phyloP scores from a whole-genome alignment of 2,888 invertebrate genomes.

The Dexiosoma caninum region DNA sequence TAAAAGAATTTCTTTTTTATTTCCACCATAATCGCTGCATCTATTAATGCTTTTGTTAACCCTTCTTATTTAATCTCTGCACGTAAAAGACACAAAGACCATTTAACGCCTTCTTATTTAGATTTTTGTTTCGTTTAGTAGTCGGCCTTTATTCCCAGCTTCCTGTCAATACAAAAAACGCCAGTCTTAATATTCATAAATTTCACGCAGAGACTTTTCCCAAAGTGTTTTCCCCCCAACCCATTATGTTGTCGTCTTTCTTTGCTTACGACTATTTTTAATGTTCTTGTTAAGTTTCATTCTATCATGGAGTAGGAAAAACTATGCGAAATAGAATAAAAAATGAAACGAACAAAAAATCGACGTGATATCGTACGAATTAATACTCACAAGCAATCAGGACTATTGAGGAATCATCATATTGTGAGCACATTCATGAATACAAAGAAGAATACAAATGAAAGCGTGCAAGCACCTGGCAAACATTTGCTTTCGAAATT shows the following conservation, averaged over 20 bases:
- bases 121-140: not conserved
- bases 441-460: not conserved
- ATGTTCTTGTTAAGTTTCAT: not conserved
- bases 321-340: not conserved
- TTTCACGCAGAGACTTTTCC: conserved; percentile 25
- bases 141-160: not conserved
- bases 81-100: conserved; percentile 52
- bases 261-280: not conserved
- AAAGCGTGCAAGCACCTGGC: not conserved
- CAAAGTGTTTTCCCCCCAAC: not conserved
- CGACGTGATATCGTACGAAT: conserved; percentile 50
- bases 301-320: not conserved
- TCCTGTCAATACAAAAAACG: not conserved
- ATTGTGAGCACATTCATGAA: conserved; percentile 35
- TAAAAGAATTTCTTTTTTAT: not conserved
- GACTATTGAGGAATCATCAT: conserved; percentile 52
- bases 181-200: conserved; percentile 33
- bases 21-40: not conserved
- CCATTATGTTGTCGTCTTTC: not conserved
- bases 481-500: too few relatives aligned
- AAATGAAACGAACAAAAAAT: not conserved
- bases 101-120: conserved; percentile 50
- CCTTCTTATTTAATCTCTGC: conserved; percentile 49
- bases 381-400: conserved; percentile 45
- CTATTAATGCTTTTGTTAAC: conserved; percentile 11